Evolutionary conservation across 2,888 invertebrate genomes (phyloP), one percentile per base, ranked within the genome.

Genomic region (Dicyrtomina minuta): DNA sequence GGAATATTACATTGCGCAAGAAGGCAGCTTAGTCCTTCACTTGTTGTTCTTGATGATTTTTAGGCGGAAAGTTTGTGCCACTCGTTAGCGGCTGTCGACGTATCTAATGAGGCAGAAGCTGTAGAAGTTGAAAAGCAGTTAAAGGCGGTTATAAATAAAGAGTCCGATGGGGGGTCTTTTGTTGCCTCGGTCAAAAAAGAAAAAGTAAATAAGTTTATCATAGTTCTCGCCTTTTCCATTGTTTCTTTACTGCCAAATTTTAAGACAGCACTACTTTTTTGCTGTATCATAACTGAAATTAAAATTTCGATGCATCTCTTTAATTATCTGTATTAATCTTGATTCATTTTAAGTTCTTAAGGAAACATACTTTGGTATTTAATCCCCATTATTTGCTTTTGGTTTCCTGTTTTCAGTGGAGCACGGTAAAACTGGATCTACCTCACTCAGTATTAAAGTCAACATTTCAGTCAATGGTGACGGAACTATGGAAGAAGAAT

Each of bases 401-500:
- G n/a, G n/a, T n/a, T n/a, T n/a, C n/a, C n/a, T n/a, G n/a, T 76
- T 84, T 85, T 44, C 83, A 95, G 94, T 95, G 95, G 95, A 92
- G 91, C 79, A 93, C 93, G 75, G 90, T 95, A 75, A 92, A 92
- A 78, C 82, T 95, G 80, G 87, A 89, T 80, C 84, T 94, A 74
- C 89, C 91, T 56, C 89, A 93, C 81, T 88, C 89, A 70, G 88
- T 89, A 58, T 84, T 95, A 62, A 90, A 92, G 79, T 84, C 88
- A 74, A 92, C 92, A 5, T 91, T 92, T 75, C 88, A 88, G 70
- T 89, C 88, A 75, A 87, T 92, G 72, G 91, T 94, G 39, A 86
- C 88, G 75, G 92, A 95, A 83, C 85, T 95, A 79, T 90, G 92
- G 80, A 86, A 88, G 39, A 88, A 91, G 81, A 92, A 90, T 81